Percentiles rank a stretch among this genome's conserved stretches.
Conservation (phyloP, 1,140 invertebrate species). For the Drosophila seguyi region DNA sequence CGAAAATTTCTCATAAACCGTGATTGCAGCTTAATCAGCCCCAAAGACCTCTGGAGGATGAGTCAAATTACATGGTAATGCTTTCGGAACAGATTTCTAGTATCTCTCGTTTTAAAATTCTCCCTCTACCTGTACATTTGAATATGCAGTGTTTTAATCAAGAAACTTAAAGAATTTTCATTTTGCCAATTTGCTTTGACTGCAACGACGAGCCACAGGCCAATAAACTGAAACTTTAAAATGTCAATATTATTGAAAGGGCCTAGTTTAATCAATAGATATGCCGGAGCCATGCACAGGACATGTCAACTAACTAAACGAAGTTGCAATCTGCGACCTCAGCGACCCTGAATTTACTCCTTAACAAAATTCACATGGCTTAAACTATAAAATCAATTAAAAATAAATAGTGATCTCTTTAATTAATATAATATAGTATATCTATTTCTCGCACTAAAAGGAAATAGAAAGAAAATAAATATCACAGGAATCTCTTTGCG, state of each 20-base stretch:
- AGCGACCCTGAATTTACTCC: constrained; percentile 15
- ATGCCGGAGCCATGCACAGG: constrained; percentile 11
- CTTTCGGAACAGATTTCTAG: background rate
- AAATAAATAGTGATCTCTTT: too few species aligned
- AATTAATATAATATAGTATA: too few species aligned
- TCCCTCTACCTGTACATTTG: too few species aligned
- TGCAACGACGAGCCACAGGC: background rate
- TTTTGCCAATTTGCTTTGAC: background rate
- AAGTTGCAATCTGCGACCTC: constrained; percentile 54
- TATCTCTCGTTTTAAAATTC: background rate
- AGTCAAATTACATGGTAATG: background rate
- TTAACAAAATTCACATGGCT: background rate
- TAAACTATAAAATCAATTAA: too few species aligned
- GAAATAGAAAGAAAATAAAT: background rate
- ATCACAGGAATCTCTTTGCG: background rate
- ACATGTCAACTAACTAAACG: constrained; percentile 24
- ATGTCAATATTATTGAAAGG: constrained; percentile 35
- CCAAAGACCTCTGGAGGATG: background rate
- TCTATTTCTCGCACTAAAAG: too few species aligned
- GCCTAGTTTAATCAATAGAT: constrained; percentile 59
- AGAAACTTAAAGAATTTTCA: background rate
- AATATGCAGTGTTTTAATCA: background rate
- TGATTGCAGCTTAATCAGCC: constrained; percentile 9
- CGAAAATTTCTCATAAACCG: background rate
- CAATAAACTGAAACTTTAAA: constrained; percentile 38